These are phyloP conservation scores for Micromesistius poutassou DNA, from an alignment of 2,797 vertebrate genomes.

Conservation along the genomic window DNA sequence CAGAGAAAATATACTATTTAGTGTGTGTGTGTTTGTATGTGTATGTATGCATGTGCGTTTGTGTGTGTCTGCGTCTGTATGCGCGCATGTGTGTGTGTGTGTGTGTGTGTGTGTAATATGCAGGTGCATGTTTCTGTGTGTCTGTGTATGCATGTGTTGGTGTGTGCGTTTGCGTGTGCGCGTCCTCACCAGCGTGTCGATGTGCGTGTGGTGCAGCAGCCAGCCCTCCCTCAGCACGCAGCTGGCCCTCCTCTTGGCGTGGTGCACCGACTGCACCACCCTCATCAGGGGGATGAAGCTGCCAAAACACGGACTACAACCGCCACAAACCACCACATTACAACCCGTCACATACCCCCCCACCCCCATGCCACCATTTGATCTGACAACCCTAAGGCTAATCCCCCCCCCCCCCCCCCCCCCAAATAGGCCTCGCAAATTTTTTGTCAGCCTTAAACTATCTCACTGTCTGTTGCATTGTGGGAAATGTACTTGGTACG, in stretches of 20 bases:
- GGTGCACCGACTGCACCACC: conserved; percentile 73
- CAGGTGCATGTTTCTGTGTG: too few relatives aligned
- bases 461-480: too few relatives aligned
- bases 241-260: conserved; percentile 62
- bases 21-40: not conserved
- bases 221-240: conserved; percentile 70
- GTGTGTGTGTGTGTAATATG: too few relatives aligned
- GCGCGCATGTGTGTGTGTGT: not conserved
- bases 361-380: too few relatives aligned
- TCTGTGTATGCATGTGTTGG: not conserved
- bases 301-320: conserved; percentile 68
- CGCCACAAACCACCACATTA: too few relatives aligned
- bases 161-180: not conserved
- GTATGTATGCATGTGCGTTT: too few relatives aligned
- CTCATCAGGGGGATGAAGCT: conserved; percentile 78
- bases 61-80: not conserved
- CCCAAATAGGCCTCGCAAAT: too few relatives aligned
- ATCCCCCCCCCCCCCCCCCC: too few relatives aligned
- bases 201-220: conserved; percentile 72
- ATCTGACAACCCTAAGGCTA: too few relatives aligned
- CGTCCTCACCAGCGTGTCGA: conserved; percentile 66
- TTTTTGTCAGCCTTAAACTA: too few relatives aligned
- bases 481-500: too few relatives aligned
- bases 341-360: too few relatives aligned
- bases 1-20: not conserved